Evolutionary conservation across 2,888 invertebrate species (phyloP), one percentile per base, ranked within the genome.

Genomic region (Phasia obesa): DNA sequence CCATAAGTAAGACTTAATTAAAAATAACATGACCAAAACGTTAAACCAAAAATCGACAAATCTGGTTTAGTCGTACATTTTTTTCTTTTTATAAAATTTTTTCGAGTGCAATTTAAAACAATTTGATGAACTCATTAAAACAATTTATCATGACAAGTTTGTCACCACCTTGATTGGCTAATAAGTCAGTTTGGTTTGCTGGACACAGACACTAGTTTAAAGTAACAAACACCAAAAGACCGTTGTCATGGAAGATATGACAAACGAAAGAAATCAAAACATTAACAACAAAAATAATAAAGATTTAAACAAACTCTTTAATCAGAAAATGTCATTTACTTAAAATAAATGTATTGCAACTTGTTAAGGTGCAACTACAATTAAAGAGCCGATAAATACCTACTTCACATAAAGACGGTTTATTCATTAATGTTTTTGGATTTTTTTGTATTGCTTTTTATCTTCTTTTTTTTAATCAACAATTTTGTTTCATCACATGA

Each of bases 121-220:
- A n/a, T 83, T 59, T 78, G 70, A 70, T 70, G 70, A 76, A 76
- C 75, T 76, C 75, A 79, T 79, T 76, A 62, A 71, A 49, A 49
- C 67, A 71, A 73, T 79, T 83, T 79, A 76, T 79, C 67, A 62
- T 79, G 79, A 71, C 71, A 83, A 62, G 51, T 71, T 76, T 79
- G 83, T 76, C 79, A 79, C 79, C 83, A 79, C 60, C 67, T 83
- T 79, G 79, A 83, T 67, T 75, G 75, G 74, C 82, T 78, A 75
- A 83, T 83, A 78, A 78, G 82, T 83, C 75, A 70, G 35, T 64
- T 44, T 64, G 53, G 25, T 74, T 57, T 51, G 44, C 11, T 71
- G 23, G 42, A 42, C 51, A 64, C n/a, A 64, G 59, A 53, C 51
- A 13, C 4, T 3, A 15, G 11, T 7, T 31, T 13, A 17, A 13